These are phyloP conservation scores for Sceloporus tristichus DNA, from an alignment of 2,113 vertebrate genomes.

Conservation along the genomic window DNA sequence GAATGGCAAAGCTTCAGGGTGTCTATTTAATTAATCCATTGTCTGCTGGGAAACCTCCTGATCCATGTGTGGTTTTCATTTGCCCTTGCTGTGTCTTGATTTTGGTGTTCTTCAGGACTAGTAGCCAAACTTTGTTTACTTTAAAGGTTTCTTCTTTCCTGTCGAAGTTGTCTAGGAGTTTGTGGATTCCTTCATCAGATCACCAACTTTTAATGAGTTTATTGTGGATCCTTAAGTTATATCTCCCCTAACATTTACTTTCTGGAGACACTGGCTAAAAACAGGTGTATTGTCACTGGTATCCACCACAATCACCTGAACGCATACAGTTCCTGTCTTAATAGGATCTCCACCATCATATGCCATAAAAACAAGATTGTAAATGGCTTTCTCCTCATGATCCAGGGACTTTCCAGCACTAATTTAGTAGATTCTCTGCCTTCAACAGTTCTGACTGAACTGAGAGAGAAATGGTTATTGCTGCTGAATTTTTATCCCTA, in stretches of 20 bases:
- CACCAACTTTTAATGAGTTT: constrained; percentile 55
- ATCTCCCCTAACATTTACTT: constrained; percentile 62
- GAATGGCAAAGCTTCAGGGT: too few relatives aligned
- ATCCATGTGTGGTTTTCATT: too few relatives aligned
- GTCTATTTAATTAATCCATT: too few relatives aligned
- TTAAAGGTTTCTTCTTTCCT: too few relatives aligned
- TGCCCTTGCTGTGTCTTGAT: too few relatives aligned
- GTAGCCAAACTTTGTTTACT: too few relatives aligned
- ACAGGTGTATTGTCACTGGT: constrained; percentile 67
- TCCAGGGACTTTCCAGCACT: constrained; percentile 70
- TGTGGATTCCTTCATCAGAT: too few relatives aligned
- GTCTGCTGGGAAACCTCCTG: too few relatives aligned
- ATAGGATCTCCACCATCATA: constrained; percentile 64
- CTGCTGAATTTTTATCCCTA: constrained; percentile 68
- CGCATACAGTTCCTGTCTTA: constrained; percentile 53
- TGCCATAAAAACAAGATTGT: constrained; percentile 65
- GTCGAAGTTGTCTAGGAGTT: too few relatives aligned
- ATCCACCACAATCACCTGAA: constrained; percentile 65
- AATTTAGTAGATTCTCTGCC: constrained; percentile 63
- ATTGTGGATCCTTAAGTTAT: constrained; percentile 55
- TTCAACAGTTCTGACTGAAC: constrained; percentile 43
- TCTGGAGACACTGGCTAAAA: constrained; percentile 69
- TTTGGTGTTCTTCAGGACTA: too few relatives aligned
- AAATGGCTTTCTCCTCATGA: constrained; percentile 53
- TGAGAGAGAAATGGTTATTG: constrained; percentile 69